These are phyloP conservation scores for Parnassius glacialis DNA, from an alignment of 2,888 invertebrate genomes.

Conservation along the genomic window DNA sequence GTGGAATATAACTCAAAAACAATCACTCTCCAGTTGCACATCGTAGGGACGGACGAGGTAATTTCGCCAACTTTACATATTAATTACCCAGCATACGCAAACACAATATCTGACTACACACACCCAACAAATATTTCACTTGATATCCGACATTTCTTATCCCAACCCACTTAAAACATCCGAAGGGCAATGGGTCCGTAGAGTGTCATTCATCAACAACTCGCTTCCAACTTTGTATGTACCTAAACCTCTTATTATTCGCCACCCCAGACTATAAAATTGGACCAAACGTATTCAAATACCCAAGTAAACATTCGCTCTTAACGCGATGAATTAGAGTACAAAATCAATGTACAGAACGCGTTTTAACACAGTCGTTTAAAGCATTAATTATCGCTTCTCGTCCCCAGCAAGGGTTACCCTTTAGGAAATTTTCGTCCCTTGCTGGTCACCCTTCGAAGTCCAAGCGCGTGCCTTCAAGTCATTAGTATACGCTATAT, in stretches of 20 bases:
- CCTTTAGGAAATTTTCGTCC: slow-evolving; percentile 77
- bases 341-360: slow-evolving; percentile 31
- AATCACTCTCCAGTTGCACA: slow-evolving; percentile 41
- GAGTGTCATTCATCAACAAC: slow-evolving; percentile 81
- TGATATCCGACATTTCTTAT: slow-evolving; percentile 78
- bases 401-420: slow-evolving; percentile 72
- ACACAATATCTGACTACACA: slow-evolving; percentile 40
- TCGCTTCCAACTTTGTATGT: slow-evolving; percentile 73
- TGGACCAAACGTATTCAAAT: slow-evolving; percentile 61
- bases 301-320: slow-evolving; percentile 32
- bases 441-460: slow-evolving; percentile 73
- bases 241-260: slow-evolving; percentile 75
- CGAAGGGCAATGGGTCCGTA: slow-evolving; percentile 79
- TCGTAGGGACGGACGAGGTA: slow-evolving; percentile 33
- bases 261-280: slow-evolving; percentile 76
- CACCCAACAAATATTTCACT: slow-evolving; percentile 67
- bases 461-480: slow-evolving; percentile 64
- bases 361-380: slow-evolving; percentile 63
- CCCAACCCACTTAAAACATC: slow-evolving; percentile 76
- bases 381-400: slow-evolving; percentile 74
- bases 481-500: slow-evolving; percentile 72
- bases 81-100: slow-evolving; percentile 52
- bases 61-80: slow-evolving; percentile 51
- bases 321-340: slow-evolving; percentile 38
- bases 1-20: slow-evolving; percentile 32